Evolutionary conservation across 2,888 invertebrate genomes (phyloP).

Genomic region (Neocrepidodera transversa): DNA sequence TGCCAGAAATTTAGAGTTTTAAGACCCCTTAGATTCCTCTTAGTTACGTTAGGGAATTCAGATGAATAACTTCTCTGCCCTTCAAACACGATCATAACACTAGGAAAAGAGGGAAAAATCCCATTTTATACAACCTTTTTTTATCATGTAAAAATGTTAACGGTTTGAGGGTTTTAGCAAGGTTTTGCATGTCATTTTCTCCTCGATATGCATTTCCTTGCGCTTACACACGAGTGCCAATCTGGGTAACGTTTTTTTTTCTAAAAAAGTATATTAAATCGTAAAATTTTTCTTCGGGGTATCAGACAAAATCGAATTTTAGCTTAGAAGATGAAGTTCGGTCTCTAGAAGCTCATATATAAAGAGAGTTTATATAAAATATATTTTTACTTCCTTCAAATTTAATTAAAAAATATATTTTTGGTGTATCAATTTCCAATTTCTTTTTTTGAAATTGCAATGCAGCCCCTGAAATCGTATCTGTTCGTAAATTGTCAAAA

Average conservation of each 20-base stretch:
- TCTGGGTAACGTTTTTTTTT: not conserved
- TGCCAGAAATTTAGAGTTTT: no score
- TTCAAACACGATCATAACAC: constrained; percentile 55
- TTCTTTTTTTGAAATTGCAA: no score
- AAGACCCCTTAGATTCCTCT: no score
- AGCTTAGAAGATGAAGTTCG: not conserved
- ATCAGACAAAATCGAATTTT: constrained; percentile 8
- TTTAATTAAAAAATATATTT: not conserved
- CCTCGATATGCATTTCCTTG: constrained; percentile 12
- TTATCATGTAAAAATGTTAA: constrained; percentile 57
- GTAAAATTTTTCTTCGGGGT: constrained; percentile 13
- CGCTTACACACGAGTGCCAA: constrained; percentile 6
- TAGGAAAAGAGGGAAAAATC: constrained; percentile 44
- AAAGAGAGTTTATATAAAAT: not conserved
- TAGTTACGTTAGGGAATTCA: not conserved
- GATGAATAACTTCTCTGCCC: constrained; percentile 54
- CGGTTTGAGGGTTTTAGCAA: constrained; percentile 47
- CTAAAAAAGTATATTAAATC: constrained; percentile 18
- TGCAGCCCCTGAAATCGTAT: no score
- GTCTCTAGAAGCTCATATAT: not conserved
- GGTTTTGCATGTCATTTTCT: constrained; percentile 46
- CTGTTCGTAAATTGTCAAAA: not conserved
- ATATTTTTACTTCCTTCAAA: not conserved
- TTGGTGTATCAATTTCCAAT: constrained; percentile 1
- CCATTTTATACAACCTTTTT: constrained; percentile 55